Conservation (phyloP, 37 sponge, comb jelly and placozoan genomes). For the Corticium candelabrum region DNA sequence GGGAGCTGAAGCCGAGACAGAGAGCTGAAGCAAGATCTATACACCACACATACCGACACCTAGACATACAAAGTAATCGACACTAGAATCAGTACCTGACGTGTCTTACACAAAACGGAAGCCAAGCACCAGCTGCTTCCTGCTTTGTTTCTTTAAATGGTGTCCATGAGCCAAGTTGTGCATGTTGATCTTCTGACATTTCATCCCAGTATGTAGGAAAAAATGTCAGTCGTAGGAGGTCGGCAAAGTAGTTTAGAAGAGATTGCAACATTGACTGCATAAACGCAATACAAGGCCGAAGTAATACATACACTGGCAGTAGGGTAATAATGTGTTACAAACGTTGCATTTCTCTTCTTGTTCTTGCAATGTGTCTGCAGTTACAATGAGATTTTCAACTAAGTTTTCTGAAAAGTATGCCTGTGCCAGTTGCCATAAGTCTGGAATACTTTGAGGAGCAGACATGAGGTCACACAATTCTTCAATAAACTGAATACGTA, state of each 20-base stretch:
- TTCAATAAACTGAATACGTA: constrained; percentile 67
- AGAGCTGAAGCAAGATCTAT: constrained; percentile 45
- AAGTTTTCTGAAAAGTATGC: constrained; percentile 55
- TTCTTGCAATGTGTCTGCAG: neutral
- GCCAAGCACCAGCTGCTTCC: constrained; percentile 62
- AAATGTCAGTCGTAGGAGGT: constrained; percentile 71
- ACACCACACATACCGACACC: neutral
- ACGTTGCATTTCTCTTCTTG: neutral
- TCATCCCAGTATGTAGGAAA: constrained; percentile 38
- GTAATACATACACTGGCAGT: too few species aligned
- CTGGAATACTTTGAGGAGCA: constrained; percentile 47
- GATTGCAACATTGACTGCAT: neutral
- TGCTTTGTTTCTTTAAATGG: constrained; percentile 41
- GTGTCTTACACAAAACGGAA: constrained; percentile 66
- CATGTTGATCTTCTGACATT: constrained; percentile 28
- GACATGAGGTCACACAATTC: constrained; percentile 54
- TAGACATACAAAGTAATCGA: neutral
- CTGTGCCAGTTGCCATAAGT: constrained; percentile 71
- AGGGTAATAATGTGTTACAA: too few species aligned
- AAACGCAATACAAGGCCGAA: too few species aligned
- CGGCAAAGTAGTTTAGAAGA: constrained; percentile 54
- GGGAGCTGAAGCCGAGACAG: constrained; percentile 38
- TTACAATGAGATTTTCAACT: constrained; percentile 23
- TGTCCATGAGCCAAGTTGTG: constrained; percentile 53
- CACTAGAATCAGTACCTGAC: constrained; percentile 29